phyloP scores from a whole-genome alignment of 2,113 vertebrate species.

The Syngnathus scovelli region DNA sequence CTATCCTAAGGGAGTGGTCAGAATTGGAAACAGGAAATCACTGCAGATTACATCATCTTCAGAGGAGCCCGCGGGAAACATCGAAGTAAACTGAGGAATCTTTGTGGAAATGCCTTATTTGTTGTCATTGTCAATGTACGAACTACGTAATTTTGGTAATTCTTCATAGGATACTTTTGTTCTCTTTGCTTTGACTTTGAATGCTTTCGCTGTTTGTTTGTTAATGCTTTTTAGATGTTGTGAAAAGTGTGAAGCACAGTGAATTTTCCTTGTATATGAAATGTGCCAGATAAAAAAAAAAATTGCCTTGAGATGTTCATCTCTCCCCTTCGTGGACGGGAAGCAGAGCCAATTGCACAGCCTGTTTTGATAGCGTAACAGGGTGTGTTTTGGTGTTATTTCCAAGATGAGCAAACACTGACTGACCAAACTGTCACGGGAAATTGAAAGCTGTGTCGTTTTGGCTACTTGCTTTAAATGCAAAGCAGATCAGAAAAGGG shows the following conservation, averaged over 20 bases:
- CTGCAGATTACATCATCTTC: conserved; percentile 45
- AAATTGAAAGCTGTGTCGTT: too few species aligned
- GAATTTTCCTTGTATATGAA: too few species aligned
- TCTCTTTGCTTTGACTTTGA: too few species aligned
- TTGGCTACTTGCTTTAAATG: too few species aligned
- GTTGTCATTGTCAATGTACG: too few species aligned
- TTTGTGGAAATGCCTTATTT: not conserved
- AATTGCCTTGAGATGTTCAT: conserved; percentile 2
- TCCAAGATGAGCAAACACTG: conserved; percentile 28
- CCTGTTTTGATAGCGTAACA: conserved; percentile 19
- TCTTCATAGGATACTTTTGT: too few species aligned
- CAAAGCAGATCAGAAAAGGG: too few species aligned
- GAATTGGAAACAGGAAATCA: conserved; percentile 62
- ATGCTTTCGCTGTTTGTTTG: too few species aligned
- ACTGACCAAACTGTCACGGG: conserved; percentile 4
- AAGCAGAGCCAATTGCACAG: conserved; percentile 12
- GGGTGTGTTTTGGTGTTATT: conserved; percentile 32
- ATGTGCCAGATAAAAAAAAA: too few species aligned
- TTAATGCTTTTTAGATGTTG: too few species aligned
- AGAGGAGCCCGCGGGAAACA: conserved; percentile 11
- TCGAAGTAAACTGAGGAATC: conserved; percentile 11
- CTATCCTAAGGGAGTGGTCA: conserved; percentile 60
- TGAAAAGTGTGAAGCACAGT: too few species aligned
- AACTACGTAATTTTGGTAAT: too few species aligned
- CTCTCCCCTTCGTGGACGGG: conserved; percentile 26